Evolutionary conservation across 2,888 invertebrate species (phyloP), one percentile per base, ranked within the genome.

Genomic region (Prosopocoilus inquinatus): DNA sequence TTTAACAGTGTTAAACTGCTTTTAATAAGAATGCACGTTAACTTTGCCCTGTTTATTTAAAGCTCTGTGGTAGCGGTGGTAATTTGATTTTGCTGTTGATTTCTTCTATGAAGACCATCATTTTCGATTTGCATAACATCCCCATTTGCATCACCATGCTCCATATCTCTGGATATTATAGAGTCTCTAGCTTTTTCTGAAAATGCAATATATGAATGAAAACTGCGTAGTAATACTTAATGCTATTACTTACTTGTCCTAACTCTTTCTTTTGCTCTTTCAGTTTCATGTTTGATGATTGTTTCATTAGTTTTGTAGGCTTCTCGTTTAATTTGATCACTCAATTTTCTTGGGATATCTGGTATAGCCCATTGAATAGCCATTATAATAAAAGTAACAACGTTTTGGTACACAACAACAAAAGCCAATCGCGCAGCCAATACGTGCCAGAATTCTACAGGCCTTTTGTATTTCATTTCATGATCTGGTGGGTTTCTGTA

Each of bases 381-480:
- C 64, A 87, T 86, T 61, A 90, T 88, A 47, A 89, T 77, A 54
- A 89, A 77, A 39, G 86, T 82, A 33, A 92, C 89, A 9, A 90
- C 75, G 75, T 92, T 91, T 85, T 91, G 89, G 77, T 89, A 91
- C 1, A 89, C 80, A 2, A 90, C 86, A 36, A 91, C 84, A 73
- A 91, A 91, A 1, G 87, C 86, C 50, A 91, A 76, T 57, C 89
- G 78, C 69, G 86, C 87, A 4, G 87, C 87, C 59, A 90, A 74
- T 46, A 90, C 82, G 68, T 87, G 86, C 90, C 90, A 91, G 74
- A 86, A 90, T 48, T 85, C 81, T 53, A 83, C 75, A 1, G 88
- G 86, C 47, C 85, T 75, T 65, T 85, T 82, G 67, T 87, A 87
- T 46, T 79, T 79, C 4, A 75, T 58, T 1, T 68, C 67, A 51